Conservation (phyloP, 2,797 vertebrate genomes). For the Catostomus latipinnis region DNA sequence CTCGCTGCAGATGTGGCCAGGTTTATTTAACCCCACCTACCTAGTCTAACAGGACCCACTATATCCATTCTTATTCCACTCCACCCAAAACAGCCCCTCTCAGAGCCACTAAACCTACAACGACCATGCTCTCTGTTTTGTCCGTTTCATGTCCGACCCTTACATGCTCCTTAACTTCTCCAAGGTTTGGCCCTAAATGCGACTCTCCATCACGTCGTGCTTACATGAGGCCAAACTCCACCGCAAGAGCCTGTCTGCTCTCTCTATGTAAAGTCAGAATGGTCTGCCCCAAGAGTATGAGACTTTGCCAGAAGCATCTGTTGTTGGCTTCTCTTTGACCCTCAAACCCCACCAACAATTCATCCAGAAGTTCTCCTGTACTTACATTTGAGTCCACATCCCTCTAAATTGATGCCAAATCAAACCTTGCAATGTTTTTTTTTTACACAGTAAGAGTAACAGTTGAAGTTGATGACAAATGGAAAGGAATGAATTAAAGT, state of each 20-base stretch:
- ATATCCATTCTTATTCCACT: conserved; percentile 51
- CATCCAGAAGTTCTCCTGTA: conserved; percentile 29
- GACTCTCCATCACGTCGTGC: conserved; percentile 2
- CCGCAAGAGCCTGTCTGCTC: conserved; percentile 25
- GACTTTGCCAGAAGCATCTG: conserved; percentile 23
- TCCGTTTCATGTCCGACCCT: conserved; percentile 54
- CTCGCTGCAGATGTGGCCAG: conserved; percentile 66
- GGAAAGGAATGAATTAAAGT: conserved; percentile 33
- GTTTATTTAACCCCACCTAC: conserved; percentile 67
- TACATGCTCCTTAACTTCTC: conserved; percentile 17
- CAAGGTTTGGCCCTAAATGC: conserved; percentile 16
- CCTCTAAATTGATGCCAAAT: conserved; percentile 42
- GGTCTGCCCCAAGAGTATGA: conserved; percentile 25
- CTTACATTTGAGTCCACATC: conserved; percentile 14
- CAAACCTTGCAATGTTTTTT: conserved; percentile 40
- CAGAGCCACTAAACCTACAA: conserved; percentile 12
- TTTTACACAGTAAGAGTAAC: conserved; percentile 27
- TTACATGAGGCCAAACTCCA: conserved; percentile 33
- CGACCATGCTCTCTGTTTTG: conserved; percentile 28
- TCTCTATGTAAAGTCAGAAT: conserved; percentile 42
- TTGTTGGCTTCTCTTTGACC: conserved; percentile 38
- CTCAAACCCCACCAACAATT: conserved; percentile 5
- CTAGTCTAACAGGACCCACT: conserved; percentile 60
- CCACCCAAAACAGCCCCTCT: conserved; percentile 31
- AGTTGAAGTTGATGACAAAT: conserved; percentile 16